Percentiles rank a stretch among this genome's conserved stretches.
phyloP scores from a whole-genome alignment of 2,797 vertebrate genomes.

The Phoebastria nigripes region DNA sequence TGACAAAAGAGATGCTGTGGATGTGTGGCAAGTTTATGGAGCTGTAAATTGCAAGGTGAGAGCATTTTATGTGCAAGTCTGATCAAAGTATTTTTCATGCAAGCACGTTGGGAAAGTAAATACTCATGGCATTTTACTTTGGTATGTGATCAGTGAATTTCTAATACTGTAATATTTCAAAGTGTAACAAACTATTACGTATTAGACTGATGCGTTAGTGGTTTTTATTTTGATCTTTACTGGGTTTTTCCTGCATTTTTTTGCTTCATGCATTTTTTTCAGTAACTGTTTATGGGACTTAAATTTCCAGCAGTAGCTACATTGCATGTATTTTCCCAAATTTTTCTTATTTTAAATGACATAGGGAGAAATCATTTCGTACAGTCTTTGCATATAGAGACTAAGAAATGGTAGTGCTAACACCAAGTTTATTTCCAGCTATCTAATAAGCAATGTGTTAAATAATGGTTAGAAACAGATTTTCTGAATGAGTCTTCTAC shows the following conservation, averaged over 20 bases:
- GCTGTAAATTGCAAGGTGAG: conserved; percentile 92
- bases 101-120: neutral
- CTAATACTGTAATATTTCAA: neutral
- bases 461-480: conserved; percentile 11
- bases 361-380: neutral
- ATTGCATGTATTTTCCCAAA: neutral
- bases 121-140: neutral
- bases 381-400: neutral
- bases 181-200: neutral
- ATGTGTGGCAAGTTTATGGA: conserved; percentile 91
- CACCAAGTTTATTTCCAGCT: neutral
- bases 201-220: neutral
- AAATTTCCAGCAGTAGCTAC: neutral
- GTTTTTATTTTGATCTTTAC: neutral
- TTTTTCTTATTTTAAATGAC: neutral
- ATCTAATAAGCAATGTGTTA: neutral
- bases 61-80: neutral
- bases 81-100: neutral
- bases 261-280: neutral
- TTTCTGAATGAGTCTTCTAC: neutral
- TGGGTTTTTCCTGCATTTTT: neutral
- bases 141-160: neutral
- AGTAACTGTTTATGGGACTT: neutral
- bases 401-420: neutral
- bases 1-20: conserved; percentile 81